Conservation (phyloP, 2,797 vertebrate genomes). For the Martes flavigula region DNA sequence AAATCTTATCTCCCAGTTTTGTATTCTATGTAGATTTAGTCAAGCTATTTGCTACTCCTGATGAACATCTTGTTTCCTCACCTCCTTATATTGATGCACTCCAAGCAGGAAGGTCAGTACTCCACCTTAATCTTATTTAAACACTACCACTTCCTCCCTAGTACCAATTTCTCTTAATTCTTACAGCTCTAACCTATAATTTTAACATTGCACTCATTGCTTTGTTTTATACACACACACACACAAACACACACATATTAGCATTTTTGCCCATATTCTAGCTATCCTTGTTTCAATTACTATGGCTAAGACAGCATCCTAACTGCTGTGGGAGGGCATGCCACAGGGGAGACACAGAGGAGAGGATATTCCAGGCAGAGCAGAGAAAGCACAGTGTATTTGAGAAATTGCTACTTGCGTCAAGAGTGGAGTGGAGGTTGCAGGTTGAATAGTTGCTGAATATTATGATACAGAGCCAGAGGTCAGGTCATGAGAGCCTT, state of each 20-base stretch:
- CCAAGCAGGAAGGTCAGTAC: background rate
- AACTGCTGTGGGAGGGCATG: background rate
- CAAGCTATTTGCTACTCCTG: slow-evolving; percentile 7
- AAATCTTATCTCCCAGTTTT: background rate
- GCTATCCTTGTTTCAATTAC: background rate
- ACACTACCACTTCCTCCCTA: background rate
- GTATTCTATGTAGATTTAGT: background rate
- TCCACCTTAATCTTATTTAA: background rate
- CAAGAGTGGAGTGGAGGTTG: background rate
- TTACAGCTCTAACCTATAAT: background rate
- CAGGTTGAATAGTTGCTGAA: background rate
- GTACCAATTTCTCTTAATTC: background rate
- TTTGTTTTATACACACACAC: background rate
- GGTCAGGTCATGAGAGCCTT: background rate
- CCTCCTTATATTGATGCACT: background rate
- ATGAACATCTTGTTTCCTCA: background rate
- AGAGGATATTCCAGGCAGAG: background rate
- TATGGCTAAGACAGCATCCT: background rate
- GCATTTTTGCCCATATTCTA: background rate
- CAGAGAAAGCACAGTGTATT: background rate
- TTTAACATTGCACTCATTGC: background rate
- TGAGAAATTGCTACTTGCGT: background rate
- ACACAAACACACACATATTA: background rate
- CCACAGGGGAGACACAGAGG: background rate
- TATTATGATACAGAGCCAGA: background rate